Evolutionary conservation across 1,140 invertebrate genomes (phyloP), one percentile per base, ranked within the genome.

Genomic region (Rhysida immarginata): DNA sequence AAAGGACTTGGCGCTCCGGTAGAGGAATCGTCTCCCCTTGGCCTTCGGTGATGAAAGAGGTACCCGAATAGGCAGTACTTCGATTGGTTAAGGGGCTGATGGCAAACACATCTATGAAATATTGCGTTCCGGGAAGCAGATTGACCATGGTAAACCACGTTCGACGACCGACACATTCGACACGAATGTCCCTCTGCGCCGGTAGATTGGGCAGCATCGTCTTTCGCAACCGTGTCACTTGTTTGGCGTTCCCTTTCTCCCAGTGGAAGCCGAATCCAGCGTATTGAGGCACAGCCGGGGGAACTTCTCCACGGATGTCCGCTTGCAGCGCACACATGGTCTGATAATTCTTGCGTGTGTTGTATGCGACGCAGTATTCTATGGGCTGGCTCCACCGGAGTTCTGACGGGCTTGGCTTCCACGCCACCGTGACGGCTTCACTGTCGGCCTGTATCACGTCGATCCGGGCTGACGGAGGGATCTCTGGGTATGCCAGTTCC

Each of bases 21-120:
- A 27, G 24, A 51, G 20, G 3, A 14, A 27, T 43, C 11, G 21
- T 14, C 51, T 54, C 14, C 2, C 41, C 29, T 11, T 43, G 14
- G 16, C 35, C 48, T 13, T 35, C 56, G 14, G 58, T 64, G 26
- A 57, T 64, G 5, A 64, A 62, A 11, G 52, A 57, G 0, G 62
- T 59, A 14, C 65, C 65, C 11, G 56, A 57, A 54, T 68, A 72
- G 5, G 62, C 57, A 1, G 61, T 58, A 24, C 61, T 62, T 14
- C 54, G 57, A 29, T 68, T 65, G 13, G 62, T 67, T 13, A 51
- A 24, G 11, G 52, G 53, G 53, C 69, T 65, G 1, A 68, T 44
- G 1, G 63, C 64, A 60, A 66, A 70, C 5, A 70, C 69, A 57
- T 71, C 68, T 2, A 70, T 58, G 51, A 57, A 66, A 52, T 72